Percentiles rank a stretch among this genome's conserved stretches.
Conservation (phyloP, 2,888 invertebrate species). For the Drosophila hamatofila region DNA sequence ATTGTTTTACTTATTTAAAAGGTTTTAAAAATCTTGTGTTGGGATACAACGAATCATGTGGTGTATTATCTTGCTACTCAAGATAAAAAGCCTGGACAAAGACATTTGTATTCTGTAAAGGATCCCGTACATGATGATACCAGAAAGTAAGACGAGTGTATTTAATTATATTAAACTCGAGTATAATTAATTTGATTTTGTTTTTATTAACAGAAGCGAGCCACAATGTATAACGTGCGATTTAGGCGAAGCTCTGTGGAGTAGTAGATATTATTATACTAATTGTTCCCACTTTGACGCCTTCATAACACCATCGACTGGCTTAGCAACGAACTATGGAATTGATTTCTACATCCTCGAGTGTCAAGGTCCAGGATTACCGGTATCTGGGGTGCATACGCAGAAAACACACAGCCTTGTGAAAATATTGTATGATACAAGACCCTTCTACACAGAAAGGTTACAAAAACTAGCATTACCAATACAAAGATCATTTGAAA, state of each 20-base stretch:
- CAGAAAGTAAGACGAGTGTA: conserved; percentile 85
- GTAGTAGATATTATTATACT: conserved; percentile 91
- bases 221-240: conserved; percentile 95
- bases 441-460: conserved; percentile 88
- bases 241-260: conserved; percentile 90
- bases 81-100: conserved; percentile 93
- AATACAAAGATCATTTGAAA: conserved; percentile 92
- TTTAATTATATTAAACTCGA: neutral
- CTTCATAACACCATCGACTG: conserved; percentile 88
- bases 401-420: conserved; percentile 91
- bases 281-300: conserved; percentile 95
- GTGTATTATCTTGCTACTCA: conserved; percentile 93
- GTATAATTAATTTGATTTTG: neutral
- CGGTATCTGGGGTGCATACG: conserved; percentile 92
- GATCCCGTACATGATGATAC: conserved; percentile 90
- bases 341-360: conserved; percentile 90
- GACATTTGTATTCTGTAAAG: conserved; percentile 94
- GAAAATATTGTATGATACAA: conserved; percentile 91
- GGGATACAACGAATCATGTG: conserved; percentile 93
- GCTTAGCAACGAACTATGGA: conserved; percentile 83
- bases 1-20: conserved; percentile 6
- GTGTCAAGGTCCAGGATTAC: conserved; percentile 96
- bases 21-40: conserved; percentile 90
- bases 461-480: conserved; percentile 93
- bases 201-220: conserved; percentile 86